Percentiles rank a stretch among this genome's conserved stretches.
phyloP scores from a whole-genome alignment of 1,140 invertebrate genomes.

The Macrosteles quadrilineatus region DNA sequence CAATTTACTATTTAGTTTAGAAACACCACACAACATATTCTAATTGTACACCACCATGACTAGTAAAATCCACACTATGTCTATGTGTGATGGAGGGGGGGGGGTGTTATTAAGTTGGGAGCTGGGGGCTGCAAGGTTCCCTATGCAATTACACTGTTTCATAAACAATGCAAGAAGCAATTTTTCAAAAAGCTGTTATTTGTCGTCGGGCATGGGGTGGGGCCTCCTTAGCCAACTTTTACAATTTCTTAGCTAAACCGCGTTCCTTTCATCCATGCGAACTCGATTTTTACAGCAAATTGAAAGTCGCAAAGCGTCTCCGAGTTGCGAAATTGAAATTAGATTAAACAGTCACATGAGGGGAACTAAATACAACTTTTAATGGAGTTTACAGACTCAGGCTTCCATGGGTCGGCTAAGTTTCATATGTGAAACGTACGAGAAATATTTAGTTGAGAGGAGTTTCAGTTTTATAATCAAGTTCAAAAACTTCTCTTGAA shows the following conservation, averaged over 20 bases:
- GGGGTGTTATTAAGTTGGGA: too few relatives aligned
- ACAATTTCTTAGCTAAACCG: slow-evolving; percentile 14
- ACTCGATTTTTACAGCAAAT: slow-evolving; percentile 23
- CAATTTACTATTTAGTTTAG: too few relatives aligned
- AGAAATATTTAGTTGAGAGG: too few relatives aligned
- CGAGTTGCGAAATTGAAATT: slow-evolving; percentile 15
- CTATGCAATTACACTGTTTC: slow-evolving; percentile 15
- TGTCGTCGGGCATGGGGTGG: slow-evolving; percentile 4
- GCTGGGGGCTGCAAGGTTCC: neutral
- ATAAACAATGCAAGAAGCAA: slow-evolving; percentile 31
- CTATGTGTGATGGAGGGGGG: too few relatives aligned
- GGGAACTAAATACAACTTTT: slow-evolving; percentile 18
- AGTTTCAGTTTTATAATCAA: too few relatives aligned
- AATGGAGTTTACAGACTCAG: slow-evolving; percentile 7
- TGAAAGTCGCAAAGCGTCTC: slow-evolving; percentile 10
- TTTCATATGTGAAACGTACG: slow-evolving; percentile 12
- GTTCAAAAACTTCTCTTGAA: too few relatives aligned
- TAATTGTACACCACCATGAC: too few relatives aligned
- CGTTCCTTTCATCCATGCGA: slow-evolving; percentile 19
- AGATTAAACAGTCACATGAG: neutral
- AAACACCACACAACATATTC: too few relatives aligned
- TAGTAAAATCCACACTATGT: too few relatives aligned
- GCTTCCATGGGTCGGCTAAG: neutral
- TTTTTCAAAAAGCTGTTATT: slow-evolving; percentile 31
- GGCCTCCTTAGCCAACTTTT: slow-evolving; percentile 10